Percentiles rank a stretch among this genome's conserved stretches.
Conservation (phyloP, 2,888 invertebrate species). For the Leptopilina drosophilae region DNA sequence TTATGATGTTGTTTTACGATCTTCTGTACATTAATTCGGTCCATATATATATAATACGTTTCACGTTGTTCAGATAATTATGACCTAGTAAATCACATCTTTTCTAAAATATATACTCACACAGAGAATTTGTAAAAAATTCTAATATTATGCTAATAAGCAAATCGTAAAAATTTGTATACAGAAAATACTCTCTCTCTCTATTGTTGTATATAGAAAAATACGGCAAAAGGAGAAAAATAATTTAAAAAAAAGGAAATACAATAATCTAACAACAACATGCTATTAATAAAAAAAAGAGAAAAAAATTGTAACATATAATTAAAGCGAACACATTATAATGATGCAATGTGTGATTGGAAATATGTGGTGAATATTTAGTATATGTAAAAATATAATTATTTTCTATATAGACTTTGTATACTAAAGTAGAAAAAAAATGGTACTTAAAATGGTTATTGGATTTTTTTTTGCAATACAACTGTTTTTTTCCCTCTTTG, state of each 20-base stretch:
- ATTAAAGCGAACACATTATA: too few species aligned
- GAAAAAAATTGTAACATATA: too few species aligned
- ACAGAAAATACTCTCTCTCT: not conserved
- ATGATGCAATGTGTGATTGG: too few species aligned
- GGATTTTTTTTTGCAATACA: not conserved
- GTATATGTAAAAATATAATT: too few species aligned
- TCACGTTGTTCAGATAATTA: constrained; percentile 4
- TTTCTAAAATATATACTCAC: not conserved
- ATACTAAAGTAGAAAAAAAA: not conserved
- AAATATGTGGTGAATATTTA: too few species aligned
- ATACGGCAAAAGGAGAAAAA: too few species aligned
- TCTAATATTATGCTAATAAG: not conserved
- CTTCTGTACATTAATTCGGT: constrained; percentile 17
- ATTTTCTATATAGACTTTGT: too few species aligned
- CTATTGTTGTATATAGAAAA: not conserved
- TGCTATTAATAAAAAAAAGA: too few species aligned
- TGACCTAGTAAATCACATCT: constrained; percentile 14
- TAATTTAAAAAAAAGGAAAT: too few species aligned
- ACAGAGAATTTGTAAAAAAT: constrained; percentile 3
- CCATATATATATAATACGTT: not conserved
- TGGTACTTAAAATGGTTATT: not conserved
- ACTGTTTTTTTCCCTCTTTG: too few species aligned
- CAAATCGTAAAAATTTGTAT: not conserved
- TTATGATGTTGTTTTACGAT: constrained; percentile 29
- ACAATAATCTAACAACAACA: too few species aligned